Evolutionary conservation across 2,888 invertebrate genomes (phyloP).

Genomic region (Ophonus ardosiacus): DNA sequence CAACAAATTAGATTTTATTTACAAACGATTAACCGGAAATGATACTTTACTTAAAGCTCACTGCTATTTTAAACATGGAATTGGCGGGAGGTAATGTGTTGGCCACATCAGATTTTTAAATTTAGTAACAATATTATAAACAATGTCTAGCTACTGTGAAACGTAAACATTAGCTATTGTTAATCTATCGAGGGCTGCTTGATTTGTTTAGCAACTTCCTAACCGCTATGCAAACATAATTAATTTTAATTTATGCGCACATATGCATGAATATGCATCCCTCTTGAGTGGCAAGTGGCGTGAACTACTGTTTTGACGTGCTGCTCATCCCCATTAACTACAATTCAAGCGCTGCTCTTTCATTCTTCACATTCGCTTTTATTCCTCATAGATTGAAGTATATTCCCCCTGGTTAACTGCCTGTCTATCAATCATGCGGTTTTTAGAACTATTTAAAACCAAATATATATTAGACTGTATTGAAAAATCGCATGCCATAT

Average conservation of each 20-base stretch:
- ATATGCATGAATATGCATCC: conserved; percentile 4
- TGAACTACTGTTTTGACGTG: conserved; percentile 31
- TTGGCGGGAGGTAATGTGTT: too few relatives aligned
- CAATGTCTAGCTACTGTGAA: not conserved
- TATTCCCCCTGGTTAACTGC: conserved; percentile 4
- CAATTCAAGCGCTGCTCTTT: conserved; percentile 11
- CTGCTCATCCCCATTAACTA: conserved; percentile 28
- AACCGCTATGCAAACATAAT: not conserved
- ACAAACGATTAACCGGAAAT: too few relatives aligned
- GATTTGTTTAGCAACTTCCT: not conserved
- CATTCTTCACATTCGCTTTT: not conserved
- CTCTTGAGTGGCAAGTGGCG: conserved; percentile 27
- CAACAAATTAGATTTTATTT: too few relatives aligned
- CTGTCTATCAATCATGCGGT: conserved; percentile 39
- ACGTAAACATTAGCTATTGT: not conserved
- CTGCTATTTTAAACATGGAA: too few relatives aligned
- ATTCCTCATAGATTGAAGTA: not conserved
- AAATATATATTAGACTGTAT: not conserved
- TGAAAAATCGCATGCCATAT: conserved; percentile 28
- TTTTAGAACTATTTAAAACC: conserved; percentile 28
- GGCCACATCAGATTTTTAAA: too few relatives aligned
- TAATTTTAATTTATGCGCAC: conserved; percentile 41
- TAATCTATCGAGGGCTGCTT: not conserved
- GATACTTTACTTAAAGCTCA: too few relatives aligned
- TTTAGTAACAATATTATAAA: too few relatives aligned